phyloP scores from a whole-genome alignment of 2,888 invertebrate genomes.

The Drosophila quasianomalipes region DNA sequence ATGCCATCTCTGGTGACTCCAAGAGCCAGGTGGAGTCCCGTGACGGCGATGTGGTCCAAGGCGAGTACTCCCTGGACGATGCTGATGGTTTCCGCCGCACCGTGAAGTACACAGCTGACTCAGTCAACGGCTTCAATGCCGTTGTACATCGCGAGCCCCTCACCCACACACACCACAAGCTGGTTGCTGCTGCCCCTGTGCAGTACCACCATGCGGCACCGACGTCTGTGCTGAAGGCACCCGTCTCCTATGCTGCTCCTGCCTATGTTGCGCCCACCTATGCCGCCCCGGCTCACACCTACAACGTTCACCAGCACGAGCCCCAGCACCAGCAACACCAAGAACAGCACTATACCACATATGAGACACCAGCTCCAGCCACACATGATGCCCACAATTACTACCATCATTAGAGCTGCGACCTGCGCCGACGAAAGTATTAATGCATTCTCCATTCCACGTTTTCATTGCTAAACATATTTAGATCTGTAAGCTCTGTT shows the following conservation, averaged over 20 bases:
- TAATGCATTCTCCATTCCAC: slow-evolving; percentile 57
- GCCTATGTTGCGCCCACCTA: slow-evolving; percentile 63
- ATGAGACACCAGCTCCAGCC: slow-evolving; percentile 65
- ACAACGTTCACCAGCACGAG: slow-evolving; percentile 53
- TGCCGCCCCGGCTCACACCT: slow-evolving; percentile 36
- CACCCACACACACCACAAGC: slow-evolving; percentile 66
- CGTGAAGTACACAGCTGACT: slow-evolving; percentile 84
- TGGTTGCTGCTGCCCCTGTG: slow-evolving; percentile 54
- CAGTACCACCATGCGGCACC: slow-evolving; percentile 74
- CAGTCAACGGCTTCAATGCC: slow-evolving; percentile 84
- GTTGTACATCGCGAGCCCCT: slow-evolving; percentile 83
- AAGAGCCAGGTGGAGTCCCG: slow-evolving; percentile 84
- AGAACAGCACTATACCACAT: slow-evolving; percentile 69
- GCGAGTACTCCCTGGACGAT: slow-evolving; percentile 85
- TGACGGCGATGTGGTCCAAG: slow-evolving; percentile 85
- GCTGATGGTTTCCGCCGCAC: slow-evolving; percentile 84
- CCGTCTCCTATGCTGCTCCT: slow-evolving; percentile 59
- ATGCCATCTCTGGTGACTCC: slow-evolving; percentile 83
- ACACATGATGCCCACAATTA: slow-evolving; percentile 70
- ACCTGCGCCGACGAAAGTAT: slow-evolving; percentile 52
- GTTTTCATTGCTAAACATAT: slow-evolving; percentile 32
- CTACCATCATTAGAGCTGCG: slow-evolving; percentile 70
- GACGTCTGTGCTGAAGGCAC: slow-evolving; percentile 54
- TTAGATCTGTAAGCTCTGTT: slow-evolving; percentile 54
- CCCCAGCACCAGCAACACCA: slow-evolving; percentile 61